phyloP scores from a whole-genome alignment of 1,140 invertebrate genomes.

The Nasonia longicornis region DNA sequence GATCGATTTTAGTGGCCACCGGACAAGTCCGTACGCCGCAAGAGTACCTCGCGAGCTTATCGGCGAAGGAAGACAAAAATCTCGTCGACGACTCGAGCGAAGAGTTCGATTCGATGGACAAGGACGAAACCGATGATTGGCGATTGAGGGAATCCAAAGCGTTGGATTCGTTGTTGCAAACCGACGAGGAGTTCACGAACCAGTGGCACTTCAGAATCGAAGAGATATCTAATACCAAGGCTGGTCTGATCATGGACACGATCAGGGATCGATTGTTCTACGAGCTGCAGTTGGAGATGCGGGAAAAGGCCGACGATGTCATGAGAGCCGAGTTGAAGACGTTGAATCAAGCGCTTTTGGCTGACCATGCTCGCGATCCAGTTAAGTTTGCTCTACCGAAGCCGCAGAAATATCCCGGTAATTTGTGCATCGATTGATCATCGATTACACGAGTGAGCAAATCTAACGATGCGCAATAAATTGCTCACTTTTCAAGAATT shows the following conservation, averaged over 20 bases:
- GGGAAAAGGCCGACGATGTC: conserved; percentile 70
- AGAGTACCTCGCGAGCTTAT: conserved; percentile 63
- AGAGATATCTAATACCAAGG: neutral
- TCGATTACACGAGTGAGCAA: too few relatives aligned
- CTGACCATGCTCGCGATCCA: conserved; percentile 57
- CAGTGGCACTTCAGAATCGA: conserved; percentile 67
- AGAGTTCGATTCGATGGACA: conserved; percentile 2
- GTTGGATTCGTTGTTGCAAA: conserved; percentile 57
- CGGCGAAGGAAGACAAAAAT: conserved; percentile 51
- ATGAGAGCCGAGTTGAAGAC: conserved; percentile 72
- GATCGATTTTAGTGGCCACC: conserved; percentile 69
- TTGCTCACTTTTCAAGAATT: too few relatives aligned
- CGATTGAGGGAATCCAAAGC: conserved; percentile 59
- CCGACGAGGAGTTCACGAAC: conserved; percentile 62
- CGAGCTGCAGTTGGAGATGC: conserved; percentile 70
- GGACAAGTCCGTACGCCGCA: conserved; percentile 69
- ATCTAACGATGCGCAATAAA: too few relatives aligned
- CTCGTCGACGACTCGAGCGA: conserved; percentile 47
- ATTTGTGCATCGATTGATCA: neutral
- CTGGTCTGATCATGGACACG: conserved; percentile 59
- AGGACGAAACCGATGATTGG: conserved; percentile 46
- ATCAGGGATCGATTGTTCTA: conserved; percentile 69
- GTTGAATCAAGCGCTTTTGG: conserved; percentile 67
- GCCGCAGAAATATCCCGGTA: neutral
- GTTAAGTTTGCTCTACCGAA: neutral